phyloP scores from a whole-genome alignment of 2,797 vertebrate species.

The Myotis planiceps region DNA sequence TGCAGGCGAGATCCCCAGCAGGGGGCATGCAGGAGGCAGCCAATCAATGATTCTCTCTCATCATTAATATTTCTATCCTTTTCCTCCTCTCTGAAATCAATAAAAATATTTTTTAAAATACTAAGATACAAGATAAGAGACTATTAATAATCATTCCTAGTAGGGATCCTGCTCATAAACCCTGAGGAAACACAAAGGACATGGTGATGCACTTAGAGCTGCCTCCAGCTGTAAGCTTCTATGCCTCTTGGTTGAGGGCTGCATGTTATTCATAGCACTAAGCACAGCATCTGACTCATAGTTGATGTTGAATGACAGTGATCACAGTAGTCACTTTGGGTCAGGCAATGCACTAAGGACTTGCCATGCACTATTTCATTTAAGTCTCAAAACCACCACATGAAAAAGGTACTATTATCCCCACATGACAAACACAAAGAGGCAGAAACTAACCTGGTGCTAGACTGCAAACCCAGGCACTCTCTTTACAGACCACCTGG shows the following conservation, averaged over 20 bases:
- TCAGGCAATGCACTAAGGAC: background rate
- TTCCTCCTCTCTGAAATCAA: background rate
- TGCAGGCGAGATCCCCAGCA: background rate
- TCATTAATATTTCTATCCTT: background rate
- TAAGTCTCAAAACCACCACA: background rate
- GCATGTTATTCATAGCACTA: background rate
- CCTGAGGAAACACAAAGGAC: background rate
- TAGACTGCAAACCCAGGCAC: too few species aligned
- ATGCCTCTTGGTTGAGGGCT: background rate
- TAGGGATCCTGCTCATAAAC: background rate
- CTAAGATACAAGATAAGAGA: background rate
- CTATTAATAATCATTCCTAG: background rate
- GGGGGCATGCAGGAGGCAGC: background rate
- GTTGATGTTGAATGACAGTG: background rate
- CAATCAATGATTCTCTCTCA: background rate
- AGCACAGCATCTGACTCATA: background rate
- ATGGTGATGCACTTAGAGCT: background rate
- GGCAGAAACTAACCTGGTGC: background rate
- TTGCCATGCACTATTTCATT: accelerated
- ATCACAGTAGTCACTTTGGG: background rate
- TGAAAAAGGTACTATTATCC: background rate
- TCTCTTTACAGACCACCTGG: background rate
- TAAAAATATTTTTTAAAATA: background rate
- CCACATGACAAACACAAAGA: background rate
- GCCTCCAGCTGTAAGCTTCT: background rate